Base-by-base conservation (phyloP, 2,797 vertebrate genomes). In the Hyperoplus immaculatus region DNA sequence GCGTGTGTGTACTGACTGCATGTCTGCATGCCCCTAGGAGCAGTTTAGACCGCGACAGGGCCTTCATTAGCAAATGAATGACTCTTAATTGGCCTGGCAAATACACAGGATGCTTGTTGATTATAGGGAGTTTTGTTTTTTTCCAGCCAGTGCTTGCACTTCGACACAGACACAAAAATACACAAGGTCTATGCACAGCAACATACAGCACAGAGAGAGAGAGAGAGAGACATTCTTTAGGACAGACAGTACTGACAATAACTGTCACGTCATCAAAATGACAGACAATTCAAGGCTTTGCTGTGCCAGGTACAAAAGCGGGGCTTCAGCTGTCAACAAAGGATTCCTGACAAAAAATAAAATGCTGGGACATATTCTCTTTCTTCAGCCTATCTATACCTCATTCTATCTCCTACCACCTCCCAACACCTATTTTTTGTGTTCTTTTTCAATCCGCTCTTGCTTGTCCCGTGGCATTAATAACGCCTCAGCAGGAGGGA, bases 61-160 rank as follows among this genome's bases (percentile, higher is more conserved):
- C 93, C 90, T 92, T 94, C 92, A 91, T 95, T 95, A 95, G 93
- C 91, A 93, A 94, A 94, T 94, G 90, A 95, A 95, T 93, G 93
- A 93, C 93, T 94, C 92, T 93, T 95, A 95, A 95, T 94, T 94
- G 93, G 92, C 85, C 91, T 72, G 78, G 90, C 89, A 90, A 94
- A 95, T 94, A 94, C 93, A 94, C 91, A 93, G 90, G 92, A 89
- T 87, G 90, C 93, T 94, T 93, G 92, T 95, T 95, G 93, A 94
- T 94, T 94, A 94, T 90, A 92, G 82, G 72, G 77, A 79, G 77
- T 67, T 60, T 66, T 75, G 82, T 81, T 69, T 69, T 85, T 74
- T 64, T 60, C 13, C 39, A 88, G 83, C 67, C 63, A 68, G 77
- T 62, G 83, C 70, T 87, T 63, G 75, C 72, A 58, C 86, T 86